Base-by-base conservation (phyloP, 2,797 vertebrate species). In the Sylvia borin region DNA sequence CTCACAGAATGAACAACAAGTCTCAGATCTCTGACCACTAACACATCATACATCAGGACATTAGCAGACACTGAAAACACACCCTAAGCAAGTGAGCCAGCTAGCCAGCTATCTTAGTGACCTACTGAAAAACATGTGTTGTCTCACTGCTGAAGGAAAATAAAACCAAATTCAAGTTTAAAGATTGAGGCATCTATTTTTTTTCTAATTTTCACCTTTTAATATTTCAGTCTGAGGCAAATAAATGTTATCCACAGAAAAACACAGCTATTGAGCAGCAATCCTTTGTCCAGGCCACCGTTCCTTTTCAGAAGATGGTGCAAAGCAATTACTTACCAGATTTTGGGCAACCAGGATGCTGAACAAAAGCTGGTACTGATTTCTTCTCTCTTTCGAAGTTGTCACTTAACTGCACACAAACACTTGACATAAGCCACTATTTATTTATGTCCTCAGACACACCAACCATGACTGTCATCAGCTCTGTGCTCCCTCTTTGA, bases 231-330 rank as follows among this genome's bases (percentile, higher is more conserved):
- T 73, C 29, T 47, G 36, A 83, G 11, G 31, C 26, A 71, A 45
- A 36, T 70, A 90, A 89, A 74, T 61, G 20, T 12, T 81, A 62
- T 76, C 34, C 62, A 66, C 64, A 90, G 40, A 91, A 95, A 95
- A 85, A 65, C 1, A 8, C 3, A 4, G 34, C 50, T 94, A 45
- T 27, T 58, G 84, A 89, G 27, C 5, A 6, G 15, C 22, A 31
- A 45, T 26, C 29, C 42, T 85, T 85, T 87, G 31, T 84, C 71
- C 40, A 45, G 27, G 12, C 15, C 51, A 57, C 38, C 2, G 1
- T 24, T 68, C 13, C 20, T 87, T 31, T 85, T 82, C 62, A 62
- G 65, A 94, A 61, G 36, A 91, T 55, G 40, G 31, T 77, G 51
- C 24, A 88, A 83, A 90, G 43, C 16, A 74, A 58, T 32, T 20